A percentile compares a stretch with the other conserved stretches of the same genome.
These are phyloP conservation scores for Andrena camellia DNA, from an alignment of 2,888 invertebrate species.

Conservation along the genomic window DNA sequence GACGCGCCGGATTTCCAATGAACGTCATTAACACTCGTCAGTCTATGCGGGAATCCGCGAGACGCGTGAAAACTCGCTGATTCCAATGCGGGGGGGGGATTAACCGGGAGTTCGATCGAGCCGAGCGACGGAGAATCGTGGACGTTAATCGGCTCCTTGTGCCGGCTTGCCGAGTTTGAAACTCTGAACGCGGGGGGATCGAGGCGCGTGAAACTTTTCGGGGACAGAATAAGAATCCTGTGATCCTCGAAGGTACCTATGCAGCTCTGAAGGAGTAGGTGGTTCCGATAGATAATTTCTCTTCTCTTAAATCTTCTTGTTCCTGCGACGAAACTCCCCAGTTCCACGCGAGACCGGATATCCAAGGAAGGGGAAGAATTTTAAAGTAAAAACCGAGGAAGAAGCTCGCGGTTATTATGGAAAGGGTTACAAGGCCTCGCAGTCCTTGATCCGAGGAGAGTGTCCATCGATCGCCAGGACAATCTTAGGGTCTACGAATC, in stretches of 20 bases:
- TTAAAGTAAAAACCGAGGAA: neutral
- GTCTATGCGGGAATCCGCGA: conserved; percentile 42
- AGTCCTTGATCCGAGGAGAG: conserved; percentile 19
- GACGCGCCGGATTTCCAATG: conserved; percentile 65
- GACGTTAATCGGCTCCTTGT: neutral
- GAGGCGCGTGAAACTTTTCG: no score
- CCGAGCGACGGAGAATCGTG: conserved; percentile 6
- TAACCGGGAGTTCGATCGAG: conserved; percentile 2
- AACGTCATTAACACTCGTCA: conserved; percentile 62
- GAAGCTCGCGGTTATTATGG: neutral
- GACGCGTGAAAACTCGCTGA: conserved; percentile 17
- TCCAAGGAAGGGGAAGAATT: neutral
- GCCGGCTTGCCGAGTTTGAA: no score
- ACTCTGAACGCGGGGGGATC: no score
- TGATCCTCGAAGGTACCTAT: no score
- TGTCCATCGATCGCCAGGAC: conserved; percentile 56
- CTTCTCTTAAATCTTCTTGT: no score
- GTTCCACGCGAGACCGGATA: no score
- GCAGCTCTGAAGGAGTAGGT: no score
- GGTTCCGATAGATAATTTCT: no score
- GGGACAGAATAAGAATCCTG: no score
- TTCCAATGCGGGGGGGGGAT: conserved; percentile 23
- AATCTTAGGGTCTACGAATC: conserved; percentile 60
- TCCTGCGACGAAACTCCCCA: no score
- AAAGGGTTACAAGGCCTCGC: conserved; percentile 39